Base-by-base conservation (phyloP, 2,797 vertebrate species). In the Macropodus opercularis region DNA sequence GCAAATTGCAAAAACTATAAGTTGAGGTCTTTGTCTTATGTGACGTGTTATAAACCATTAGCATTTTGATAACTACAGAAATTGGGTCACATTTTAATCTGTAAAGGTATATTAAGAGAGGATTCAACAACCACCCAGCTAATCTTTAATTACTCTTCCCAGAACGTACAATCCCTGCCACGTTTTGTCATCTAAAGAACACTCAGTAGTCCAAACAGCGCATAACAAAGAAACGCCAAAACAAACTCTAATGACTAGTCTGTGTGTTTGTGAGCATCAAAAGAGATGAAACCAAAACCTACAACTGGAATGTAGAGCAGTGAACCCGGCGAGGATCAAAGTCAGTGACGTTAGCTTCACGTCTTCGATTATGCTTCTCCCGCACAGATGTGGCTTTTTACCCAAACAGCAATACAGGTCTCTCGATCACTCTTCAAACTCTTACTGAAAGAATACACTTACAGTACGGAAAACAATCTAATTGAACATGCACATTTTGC, bases 401-500 rank as follows among this genome's bases (percentile, higher is more conserved):
- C 44, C 52, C 7, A 47, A 35, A 66, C 56, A 56, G 54, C 41
- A 36, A 69, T 44, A 63, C 41, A 62, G 62, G 42, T 72, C 55
- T 50, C 63, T 68, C 50, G 42, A 26, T 73, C 69, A 19, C 38
- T 47, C 42, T 55, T 54, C 35, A 74, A 57, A 60, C 43, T 41
- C 8, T 68, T 4, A 26, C 17, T 60, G 62, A 48, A 62, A 74
- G 47, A 52, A 64, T 68, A 63, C 34, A 72, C 34, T 62, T 76
- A 54, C 74, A 74, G 73, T 72, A 50, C 73, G 53, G 60, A 75
- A 83, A 81, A 77, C n/a, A 79, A 81, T 54, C 29, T 57, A 81
- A 83, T 66, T 79, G 48, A 62, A 79, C 90, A 89, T 89, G 92
- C 91, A 87, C 71, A 69, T 72, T 76, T 75, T 59, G 46, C 48